Percentiles rank a stretch among this genome's conserved stretches.
Conservation (phyloP, 2,113 vertebrate genomes). For the Rousettus leschenaultii region DNA sequence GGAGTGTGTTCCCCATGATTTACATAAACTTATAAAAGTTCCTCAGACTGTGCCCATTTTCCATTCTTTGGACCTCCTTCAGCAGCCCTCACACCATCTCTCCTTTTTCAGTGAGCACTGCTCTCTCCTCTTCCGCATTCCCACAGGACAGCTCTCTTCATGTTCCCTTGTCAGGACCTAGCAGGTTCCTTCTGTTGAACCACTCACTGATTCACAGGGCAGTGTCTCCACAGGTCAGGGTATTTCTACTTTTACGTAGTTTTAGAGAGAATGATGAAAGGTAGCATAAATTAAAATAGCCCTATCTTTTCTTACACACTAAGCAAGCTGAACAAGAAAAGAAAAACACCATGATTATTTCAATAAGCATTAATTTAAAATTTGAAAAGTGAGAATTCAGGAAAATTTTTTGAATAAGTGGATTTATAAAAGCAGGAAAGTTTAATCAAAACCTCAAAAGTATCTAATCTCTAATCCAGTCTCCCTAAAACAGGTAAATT, state of each 20-base stretch:
- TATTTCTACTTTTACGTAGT: background rate
- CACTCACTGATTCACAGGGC: background rate
- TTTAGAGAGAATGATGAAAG: background rate
- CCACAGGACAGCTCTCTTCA: background rate
- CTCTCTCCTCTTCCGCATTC: background rate
- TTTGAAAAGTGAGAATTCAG: conserved; percentile 9
- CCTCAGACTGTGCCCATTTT: background rate
- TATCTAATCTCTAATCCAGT: background rate
- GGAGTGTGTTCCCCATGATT: background rate
- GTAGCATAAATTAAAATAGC: background rate
- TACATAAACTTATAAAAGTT: background rate
- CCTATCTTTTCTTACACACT: background rate
- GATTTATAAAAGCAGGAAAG: background rate
- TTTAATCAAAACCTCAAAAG: background rate
- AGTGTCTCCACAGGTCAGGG: background rate
- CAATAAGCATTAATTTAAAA: conserved; percentile 25
- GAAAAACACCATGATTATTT: background rate
- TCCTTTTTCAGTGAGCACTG: background rate
- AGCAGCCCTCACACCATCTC: fast-evolving
- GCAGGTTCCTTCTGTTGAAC: background rate
- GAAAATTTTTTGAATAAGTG: background rate
- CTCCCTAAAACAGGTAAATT: background rate
- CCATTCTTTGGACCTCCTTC: background rate
- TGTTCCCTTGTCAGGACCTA: background rate
- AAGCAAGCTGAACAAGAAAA: background rate